These are phyloP conservation scores for Otus sunia DNA, from an alignment of 2,113 vertebrate genomes.

Conservation along the genomic window DNA sequence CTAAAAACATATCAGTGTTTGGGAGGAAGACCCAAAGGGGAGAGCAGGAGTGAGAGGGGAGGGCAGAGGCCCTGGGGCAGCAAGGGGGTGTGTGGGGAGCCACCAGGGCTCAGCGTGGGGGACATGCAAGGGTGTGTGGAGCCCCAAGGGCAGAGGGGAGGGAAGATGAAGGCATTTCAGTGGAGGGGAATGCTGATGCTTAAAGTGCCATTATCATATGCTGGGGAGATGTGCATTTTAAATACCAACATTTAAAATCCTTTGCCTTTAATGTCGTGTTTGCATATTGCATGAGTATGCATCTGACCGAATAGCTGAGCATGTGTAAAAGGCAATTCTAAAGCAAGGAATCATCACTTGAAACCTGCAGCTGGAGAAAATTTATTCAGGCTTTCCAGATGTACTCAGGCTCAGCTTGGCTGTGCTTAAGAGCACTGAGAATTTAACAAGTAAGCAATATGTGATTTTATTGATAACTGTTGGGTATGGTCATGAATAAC, in stretches of 20 bases:
- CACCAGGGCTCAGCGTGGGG: fast-evolving
- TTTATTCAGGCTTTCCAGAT: conserved; percentile 24
- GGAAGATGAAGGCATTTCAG: not conserved
- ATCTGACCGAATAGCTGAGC: conserved; percentile 37
- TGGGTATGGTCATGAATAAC: not conserved
- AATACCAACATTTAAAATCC: not conserved
- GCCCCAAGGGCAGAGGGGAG: not conserved
- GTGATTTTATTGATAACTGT: not conserved
- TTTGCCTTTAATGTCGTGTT: not conserved
- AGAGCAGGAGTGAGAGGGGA: not conserved
- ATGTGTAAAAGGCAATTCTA: not conserved
- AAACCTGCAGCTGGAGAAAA: conserved; percentile 58
- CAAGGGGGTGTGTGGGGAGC: not conserved
- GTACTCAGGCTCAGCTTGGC: not conserved
- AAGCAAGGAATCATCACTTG: conserved; percentile 42
- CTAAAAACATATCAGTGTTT: not conserved
- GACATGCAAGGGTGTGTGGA: not conserved
- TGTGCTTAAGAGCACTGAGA: conserved; percentile 14
- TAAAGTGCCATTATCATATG: not conserved
- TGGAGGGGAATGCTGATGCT: not conserved
- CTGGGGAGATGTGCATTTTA: conserved; percentile 16
- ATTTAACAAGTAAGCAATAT: not conserved
- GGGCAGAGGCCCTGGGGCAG: fast-evolving
- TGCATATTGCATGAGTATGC: conserved; percentile 51
- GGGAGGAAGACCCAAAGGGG: not conserved